Evolutionary conservation across 2,888 invertebrate species (phyloP), one percentile per base, ranked within the genome.

Genomic region (Mystacides longicornis): DNA sequence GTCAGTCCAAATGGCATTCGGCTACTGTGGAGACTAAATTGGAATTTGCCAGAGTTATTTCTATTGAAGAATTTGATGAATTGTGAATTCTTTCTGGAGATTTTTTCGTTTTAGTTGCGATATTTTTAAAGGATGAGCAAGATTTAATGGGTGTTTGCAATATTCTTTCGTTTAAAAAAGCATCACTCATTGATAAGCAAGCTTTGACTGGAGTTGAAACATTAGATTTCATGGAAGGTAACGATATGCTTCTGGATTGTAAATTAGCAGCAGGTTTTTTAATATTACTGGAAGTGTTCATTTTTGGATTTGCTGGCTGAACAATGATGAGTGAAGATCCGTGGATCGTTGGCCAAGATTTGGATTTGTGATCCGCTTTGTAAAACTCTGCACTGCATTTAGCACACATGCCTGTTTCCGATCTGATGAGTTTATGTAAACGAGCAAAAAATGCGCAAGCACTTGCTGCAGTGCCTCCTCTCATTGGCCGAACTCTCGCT

Each of bases 381-480:
- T 52, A 37, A 2, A 20, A 18, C 16, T 53, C 51, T 11, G 46
- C 20, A 23, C 45, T 37, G 49, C 61, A 61, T 1, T 48, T 49
- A 19, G 48, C 5, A 20, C 61, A 61, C 3, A 42, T 45, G 5
- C 55, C 55, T 14, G 51, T 49, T 23, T 54, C 54, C 19, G 46
- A 22, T 27, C 53, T 43, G 7, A 57, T 23, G 3, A 42, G 16
- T 9, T 45, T 19, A 23, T 49, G 54, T 4, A 61, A 37, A 7
- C 58, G 51, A 7, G 57, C 51, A n/a, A 61, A 50, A 43, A 61
- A 61, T 4, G 51, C 53, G 19, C 31, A 49, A 7, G 59, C 55
- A 22, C 45, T 49, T 2, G 57, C 51, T 1, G 54, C 57, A 9
- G 61, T 61, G 21, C 61, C 61, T 4, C 59, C 47, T n/a, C 61